A percentile compares a stretch with the other conserved stretches of the same genome.
These are phyloP conservation scores for Sebastes minor DNA, from an alignment of 2,797 vertebrate genomes.

Conservation along the genomic window DNA sequence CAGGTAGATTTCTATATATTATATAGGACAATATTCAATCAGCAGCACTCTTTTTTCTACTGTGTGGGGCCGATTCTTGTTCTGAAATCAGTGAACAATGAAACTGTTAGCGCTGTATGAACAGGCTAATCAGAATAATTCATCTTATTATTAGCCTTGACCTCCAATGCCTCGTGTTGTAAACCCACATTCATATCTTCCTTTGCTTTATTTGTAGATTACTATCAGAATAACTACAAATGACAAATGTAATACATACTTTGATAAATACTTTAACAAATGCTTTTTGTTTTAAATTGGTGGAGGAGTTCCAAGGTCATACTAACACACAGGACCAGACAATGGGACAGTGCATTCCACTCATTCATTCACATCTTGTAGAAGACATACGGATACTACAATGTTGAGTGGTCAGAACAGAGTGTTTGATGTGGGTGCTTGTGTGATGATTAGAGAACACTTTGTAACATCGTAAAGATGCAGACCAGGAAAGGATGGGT, in stretches of 20 bases:
- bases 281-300: neutral
- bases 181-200: neutral
- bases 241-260: neutral
- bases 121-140: constrained; percentile 11
- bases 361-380: constrained; percentile 13
- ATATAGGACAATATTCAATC: constrained; percentile 1
- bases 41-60: neutral
- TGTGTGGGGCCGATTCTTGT: neutral
- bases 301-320: neutral
- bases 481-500: constrained; percentile 11
- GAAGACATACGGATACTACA: constrained; percentile 4
- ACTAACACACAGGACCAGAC: neutral
- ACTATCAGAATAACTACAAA: neutral
- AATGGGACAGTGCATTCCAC: neutral
- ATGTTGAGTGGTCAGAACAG: constrained; percentile 25
- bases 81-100: constrained; percentile 17
- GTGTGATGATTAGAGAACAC: constrained; percentile 42
- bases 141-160: constrained; percentile 24
- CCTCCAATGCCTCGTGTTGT: neutral
- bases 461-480: constrained; percentile 29
- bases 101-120: neutral
- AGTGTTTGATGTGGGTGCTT: constrained; percentile 35
- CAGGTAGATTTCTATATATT: neutral
- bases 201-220: neutral
- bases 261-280: too few relatives aligned